phyloP scores from a whole-genome alignment of 2,888 invertebrate genomes.

The Tenthredo scrophulariae region DNA sequence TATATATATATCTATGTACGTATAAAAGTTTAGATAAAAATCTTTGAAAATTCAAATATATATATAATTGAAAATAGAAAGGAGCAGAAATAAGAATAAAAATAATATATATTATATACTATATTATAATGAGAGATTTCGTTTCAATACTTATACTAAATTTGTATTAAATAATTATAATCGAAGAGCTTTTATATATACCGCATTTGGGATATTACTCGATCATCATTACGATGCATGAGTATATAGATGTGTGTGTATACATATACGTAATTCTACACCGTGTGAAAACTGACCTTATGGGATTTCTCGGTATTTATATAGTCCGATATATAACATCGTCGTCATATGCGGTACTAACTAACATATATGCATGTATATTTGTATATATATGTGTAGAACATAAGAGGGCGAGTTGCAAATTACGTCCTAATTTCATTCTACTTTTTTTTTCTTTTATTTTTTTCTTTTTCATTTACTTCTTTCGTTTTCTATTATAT shows the following conservation, averaged over 20 bases:
- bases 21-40: background rate
- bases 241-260: background rate
- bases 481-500: background rate
- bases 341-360: background rate
- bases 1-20: background rate
- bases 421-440: constrained; percentile 30
- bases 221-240: background rate
- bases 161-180: background rate
- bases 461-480: background rate
- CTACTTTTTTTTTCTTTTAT: constrained; percentile 2
- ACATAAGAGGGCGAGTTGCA: constrained; percentile 26
- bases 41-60: background rate
- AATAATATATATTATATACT: no score
- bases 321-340: background rate
- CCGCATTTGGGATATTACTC: background rate
- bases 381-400: background rate
- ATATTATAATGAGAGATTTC: no score
- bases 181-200: background rate
- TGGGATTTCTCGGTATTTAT: constrained; percentile 37
- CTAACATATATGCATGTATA: background rate
- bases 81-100: background rate
- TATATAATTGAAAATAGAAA: background rate
- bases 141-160: background rate
- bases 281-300: constrained; percentile 51
- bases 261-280: constrained; percentile 29